These are phyloP conservation scores for Drosophila azteca DNA, from an alignment of 1,140 invertebrate genomes.

Conservation along the genomic window DNA sequence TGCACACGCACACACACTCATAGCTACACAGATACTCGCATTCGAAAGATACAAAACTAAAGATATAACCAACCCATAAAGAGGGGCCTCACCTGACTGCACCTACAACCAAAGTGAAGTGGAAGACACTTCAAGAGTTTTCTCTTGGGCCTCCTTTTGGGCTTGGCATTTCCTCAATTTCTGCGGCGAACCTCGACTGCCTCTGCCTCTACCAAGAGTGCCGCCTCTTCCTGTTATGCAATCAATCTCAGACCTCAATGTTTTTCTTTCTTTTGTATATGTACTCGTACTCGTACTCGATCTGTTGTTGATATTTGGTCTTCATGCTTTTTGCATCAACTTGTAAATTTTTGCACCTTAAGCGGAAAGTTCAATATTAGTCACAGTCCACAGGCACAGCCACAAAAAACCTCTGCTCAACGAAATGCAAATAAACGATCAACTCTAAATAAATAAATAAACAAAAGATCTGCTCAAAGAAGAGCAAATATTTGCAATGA, in stretches of 20 bases:
- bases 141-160: constrained; percentile 57
- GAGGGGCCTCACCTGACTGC: constrained; percentile 59
- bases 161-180: constrained; percentile 60
- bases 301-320: constrained; percentile 15
- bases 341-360: constrained; percentile 71
- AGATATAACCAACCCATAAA: constrained; percentile 11
- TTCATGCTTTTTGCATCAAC: constrained; percentile 55
- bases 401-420: neutral
- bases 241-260: constrained; percentile 22
- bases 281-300: neutral
- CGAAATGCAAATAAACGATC: too few species aligned
- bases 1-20: constrained; percentile 50
- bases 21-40: constrained; percentile 24
- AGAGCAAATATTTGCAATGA: constrained; percentile 44
- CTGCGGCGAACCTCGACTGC: constrained; percentile 6
- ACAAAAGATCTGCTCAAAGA: too few species aligned
- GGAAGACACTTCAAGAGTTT: constrained; percentile 33
- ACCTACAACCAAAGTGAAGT: constrained; percentile 30
- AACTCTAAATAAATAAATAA: too few species aligned
- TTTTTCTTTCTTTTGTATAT: constrained; percentile 11
- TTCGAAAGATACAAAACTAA: neutral
- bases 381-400: constrained; percentile 7
- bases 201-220: too few species aligned
- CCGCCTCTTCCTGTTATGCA: constrained; percentile 56
- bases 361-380: constrained; percentile 47